These are phyloP conservation scores for Blennius ocellaris DNA, from an alignment of 2,113 vertebrate species.

Conservation along the genomic window DNA sequence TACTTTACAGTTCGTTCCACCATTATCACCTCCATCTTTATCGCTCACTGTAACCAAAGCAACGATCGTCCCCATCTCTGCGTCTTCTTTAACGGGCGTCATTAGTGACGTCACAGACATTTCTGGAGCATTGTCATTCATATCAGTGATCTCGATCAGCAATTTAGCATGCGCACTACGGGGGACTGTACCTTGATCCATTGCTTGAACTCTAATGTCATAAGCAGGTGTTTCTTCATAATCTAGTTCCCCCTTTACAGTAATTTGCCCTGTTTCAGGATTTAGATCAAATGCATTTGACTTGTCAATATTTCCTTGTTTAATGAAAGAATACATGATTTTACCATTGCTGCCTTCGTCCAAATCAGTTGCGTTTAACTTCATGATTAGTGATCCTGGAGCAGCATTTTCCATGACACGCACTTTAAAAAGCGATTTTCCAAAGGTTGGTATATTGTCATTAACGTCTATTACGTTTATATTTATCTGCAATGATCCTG, in stretches of 20 bases:
- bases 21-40: conserved; percentile 83
- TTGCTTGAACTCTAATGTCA: conserved; percentile 86
- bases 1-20: conserved; percentile 76
- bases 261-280: conserved; percentile 49
- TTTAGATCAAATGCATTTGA: conserved; percentile 81
- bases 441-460: conserved; percentile 88
- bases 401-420: conserved; percentile 84
- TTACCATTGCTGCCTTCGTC: conserved; percentile 87
- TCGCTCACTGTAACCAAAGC: conserved; percentile 87
- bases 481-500: conserved; percentile 33
- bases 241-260: conserved; percentile 68
- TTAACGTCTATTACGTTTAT: conserved; percentile 81
- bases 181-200: conserved; percentile 82
- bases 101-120: conserved; percentile 78
- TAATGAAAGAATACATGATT: conserved; percentile 84
- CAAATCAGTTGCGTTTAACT: conserved; percentile 87
- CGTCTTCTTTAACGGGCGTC: conserved; percentile 85
- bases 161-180: conserved; percentile 83
- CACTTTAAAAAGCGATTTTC: conserved; percentile 77
- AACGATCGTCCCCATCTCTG: conserved; percentile 82
- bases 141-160: conserved; percentile 82
- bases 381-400: conserved; percentile 79
- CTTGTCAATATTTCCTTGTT: conserved; percentile 73
- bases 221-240: conserved; percentile 85
- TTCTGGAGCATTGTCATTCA: conserved; percentile 83